Conservation (phyloP, 2,888 invertebrate genomes). For the Apoda limacodes region DNA sequence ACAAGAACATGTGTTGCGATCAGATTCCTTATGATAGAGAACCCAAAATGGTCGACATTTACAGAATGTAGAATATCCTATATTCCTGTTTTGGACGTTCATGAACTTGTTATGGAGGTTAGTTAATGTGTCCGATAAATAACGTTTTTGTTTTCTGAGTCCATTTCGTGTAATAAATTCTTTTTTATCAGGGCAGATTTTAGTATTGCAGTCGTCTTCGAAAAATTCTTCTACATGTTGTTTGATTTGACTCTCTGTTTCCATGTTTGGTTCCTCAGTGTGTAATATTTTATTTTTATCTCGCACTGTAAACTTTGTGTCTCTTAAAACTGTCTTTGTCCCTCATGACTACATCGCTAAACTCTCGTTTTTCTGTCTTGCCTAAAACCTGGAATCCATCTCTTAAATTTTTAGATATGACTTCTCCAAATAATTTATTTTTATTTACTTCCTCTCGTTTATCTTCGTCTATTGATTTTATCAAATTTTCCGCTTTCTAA, state of each 20-base stretch:
- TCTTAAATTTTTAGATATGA: slow-evolving; percentile 11
- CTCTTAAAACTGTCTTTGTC: slow-evolving; percentile 6
- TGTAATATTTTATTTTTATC: slow-evolving; percentile 8
- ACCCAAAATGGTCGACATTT: slow-evolving; percentile 17
- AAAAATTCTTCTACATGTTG: slow-evolving; percentile 14
- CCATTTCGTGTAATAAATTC: slow-evolving; percentile 11
- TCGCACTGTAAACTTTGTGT: slow-evolving; percentile 11
- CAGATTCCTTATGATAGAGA: slow-evolving; percentile 14
- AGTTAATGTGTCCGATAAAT: slow-evolving; percentile 10
- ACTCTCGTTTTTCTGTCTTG: slow-evolving; percentile 10
- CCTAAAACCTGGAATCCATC: slow-evolving; percentile 11
- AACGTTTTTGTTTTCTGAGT: slow-evolving; percentile 12
- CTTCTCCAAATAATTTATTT: slow-evolving; percentile 13
- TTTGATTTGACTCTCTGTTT: slow-evolving; percentile 8
- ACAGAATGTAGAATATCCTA: slow-evolving; percentile 15
- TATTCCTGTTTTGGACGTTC: too few relatives aligned
- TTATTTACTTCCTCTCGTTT: slow-evolving; percentile 14
- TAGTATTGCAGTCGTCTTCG: slow-evolving; percentile 11
- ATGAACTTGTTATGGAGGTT: slow-evolving; percentile 13
- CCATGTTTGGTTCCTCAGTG: slow-evolving; percentile 7
- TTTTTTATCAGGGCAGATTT: slow-evolving; percentile 13
- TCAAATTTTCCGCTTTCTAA: slow-evolving; percentile 8
- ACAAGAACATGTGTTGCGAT: slow-evolving; percentile 15
- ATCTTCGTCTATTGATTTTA: slow-evolving; percentile 11
- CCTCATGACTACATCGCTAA: slow-evolving; percentile 8